These are phyloP conservation scores for Brachionus manjavacas DNA, from an alignment of 1,140 invertebrate species.

Conservation along the genomic window DNA sequence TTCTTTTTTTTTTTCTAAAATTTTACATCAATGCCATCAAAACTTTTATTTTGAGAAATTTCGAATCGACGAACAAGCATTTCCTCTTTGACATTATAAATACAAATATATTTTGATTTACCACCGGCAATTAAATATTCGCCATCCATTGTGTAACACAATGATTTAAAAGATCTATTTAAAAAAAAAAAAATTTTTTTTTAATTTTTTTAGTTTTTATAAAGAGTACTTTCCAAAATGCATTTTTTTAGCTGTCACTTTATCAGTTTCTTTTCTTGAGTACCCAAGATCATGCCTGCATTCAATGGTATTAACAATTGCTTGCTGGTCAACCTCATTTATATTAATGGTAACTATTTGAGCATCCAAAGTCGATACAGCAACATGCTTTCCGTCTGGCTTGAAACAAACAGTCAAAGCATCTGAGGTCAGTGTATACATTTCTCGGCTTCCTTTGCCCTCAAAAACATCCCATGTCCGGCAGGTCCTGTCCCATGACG, in stretches of 20 bases:
- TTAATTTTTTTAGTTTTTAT: neutral
- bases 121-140: conserved; percentile 79
- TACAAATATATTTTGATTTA: conserved; percentile 84
- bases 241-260: conserved; percentile 78
- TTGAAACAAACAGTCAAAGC: conserved; percentile 58
- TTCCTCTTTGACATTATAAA: conserved; percentile 70
- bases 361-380: conserved; percentile 81
- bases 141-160: conserved; percentile 89
- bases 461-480: conserved; percentile 85
- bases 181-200: neutral
- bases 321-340: conserved; percentile 65
- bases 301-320: conserved; percentile 68
- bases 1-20: too few species aligned
- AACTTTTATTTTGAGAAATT: conserved; percentile 84
- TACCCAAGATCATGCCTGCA: conserved; percentile 80
- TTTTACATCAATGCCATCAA: conserved; percentile 84
- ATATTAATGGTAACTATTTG: conserved; percentile 78
- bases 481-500: conserved; percentile 88
- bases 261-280: conserved; percentile 73
- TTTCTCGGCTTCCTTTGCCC: conserved; percentile 73
- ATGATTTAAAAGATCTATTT: conserved; percentile 75
- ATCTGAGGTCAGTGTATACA: conserved; percentile 72
- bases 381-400: conserved; percentile 82
- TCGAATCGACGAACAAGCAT: conserved; percentile 75
- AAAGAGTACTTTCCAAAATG: conserved; percentile 72